Evolutionary conservation across 1,140 invertebrate species (phyloP).

Genomic region (Brevipalpus yothersi): DNA sequence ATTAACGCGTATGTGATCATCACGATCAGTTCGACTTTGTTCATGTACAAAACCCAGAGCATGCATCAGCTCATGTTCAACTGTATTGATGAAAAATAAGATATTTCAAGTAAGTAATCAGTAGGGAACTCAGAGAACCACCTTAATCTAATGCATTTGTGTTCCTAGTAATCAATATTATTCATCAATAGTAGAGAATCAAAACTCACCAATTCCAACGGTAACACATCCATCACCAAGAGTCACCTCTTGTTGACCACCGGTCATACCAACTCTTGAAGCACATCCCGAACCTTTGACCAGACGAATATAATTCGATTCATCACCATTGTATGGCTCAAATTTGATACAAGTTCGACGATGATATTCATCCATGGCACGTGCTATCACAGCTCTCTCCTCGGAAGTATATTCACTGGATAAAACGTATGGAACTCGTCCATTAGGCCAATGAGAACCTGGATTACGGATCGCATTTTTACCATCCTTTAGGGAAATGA

Average conservation of each 20-base stretch:
- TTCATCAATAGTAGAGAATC: no score
- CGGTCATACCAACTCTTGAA: conserved; percentile 6
- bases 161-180: no score
- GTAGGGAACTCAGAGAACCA: no score
- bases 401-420: conserved; percentile 4
- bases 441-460: conserved; percentile 3
- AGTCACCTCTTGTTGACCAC: conserved; percentile 2
- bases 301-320: conserved; percentile 4
- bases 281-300: conserved; percentile 6
- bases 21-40: conserved; percentile 35
- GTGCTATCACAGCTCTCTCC: conserved; percentile 6
- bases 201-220: background rate
- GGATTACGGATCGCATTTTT: conserved; percentile 16
- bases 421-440: conserved; percentile 6
- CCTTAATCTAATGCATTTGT: no score
- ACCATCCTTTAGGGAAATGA: background rate
- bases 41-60: conserved; percentile 39
- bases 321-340: conserved; percentile 1
- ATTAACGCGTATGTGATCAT: conserved; percentile 32
- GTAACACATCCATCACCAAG: conserved; percentile 1
- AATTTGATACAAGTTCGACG: conserved; percentile 6
- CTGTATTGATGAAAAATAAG: no score
- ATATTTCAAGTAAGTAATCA: no score
- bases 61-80: conserved; percentile 52
- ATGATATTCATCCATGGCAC: conserved; percentile 4